A percentile compares a stretch with the other conserved stretches of the same genome.
Evolutionary conservation across 2,797 vertebrate species (phyloP).

Genomic region (Halcyon smyrnensis): DNA sequence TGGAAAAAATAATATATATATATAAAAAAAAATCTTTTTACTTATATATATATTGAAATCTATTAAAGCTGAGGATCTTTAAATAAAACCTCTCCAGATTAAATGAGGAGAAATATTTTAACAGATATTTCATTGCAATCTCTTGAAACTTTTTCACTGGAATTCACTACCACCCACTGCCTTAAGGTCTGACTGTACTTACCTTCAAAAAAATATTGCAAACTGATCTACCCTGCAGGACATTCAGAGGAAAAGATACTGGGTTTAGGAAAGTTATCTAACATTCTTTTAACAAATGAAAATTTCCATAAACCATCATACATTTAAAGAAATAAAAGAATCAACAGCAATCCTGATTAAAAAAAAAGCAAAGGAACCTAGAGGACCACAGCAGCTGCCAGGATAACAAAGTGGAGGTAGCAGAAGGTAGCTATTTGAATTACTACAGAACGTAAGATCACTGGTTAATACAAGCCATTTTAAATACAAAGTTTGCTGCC

Average conservation of each 20-base stretch:
- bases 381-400: background rate
- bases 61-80: background rate
- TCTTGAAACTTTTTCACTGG: background rate
- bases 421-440: background rate
- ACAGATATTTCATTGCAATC: background rate
- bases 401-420: background rate
- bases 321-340: background rate
- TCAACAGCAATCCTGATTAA: accelerated
- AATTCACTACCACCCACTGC: background rate
- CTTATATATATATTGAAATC: background rate
- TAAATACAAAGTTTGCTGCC: background rate
- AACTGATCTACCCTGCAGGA: background rate
- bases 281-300: background rate
- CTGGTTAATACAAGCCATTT: background rate
- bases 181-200: background rate
- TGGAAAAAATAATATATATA: background rate
- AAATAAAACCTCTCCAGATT: background rate
- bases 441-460: background rate
- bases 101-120: background rate
- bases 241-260: background rate
- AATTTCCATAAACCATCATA: background rate
- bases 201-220: background rate
- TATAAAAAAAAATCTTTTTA: background rate
- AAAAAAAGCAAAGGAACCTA: background rate
- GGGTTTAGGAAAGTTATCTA: background rate